Evolutionary conservation across 2,888 invertebrate genomes (phyloP).

Genomic region (Nipponacmea schrenckii): DNA sequence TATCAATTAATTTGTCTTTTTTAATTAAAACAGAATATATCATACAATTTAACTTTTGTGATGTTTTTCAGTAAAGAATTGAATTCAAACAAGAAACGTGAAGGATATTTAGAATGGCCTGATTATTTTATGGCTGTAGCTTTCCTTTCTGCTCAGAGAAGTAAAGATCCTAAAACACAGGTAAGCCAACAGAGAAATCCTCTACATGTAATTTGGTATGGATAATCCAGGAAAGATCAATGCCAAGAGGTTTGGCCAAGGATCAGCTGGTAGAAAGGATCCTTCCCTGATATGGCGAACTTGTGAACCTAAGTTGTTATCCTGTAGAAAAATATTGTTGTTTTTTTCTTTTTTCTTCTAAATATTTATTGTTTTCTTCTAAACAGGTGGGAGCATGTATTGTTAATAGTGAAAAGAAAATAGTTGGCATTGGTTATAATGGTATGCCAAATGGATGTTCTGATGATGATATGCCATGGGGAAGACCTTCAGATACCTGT

Average conservation of each 20-base stretch:
- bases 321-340: not conserved
- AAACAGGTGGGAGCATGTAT: slow-evolving; percentile 85
- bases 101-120: slow-evolving; percentile 84
- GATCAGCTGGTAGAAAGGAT: too few relatives aligned
- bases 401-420: slow-evolving; percentile 84
- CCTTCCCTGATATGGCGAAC: too few relatives aligned
- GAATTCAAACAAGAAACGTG: slow-evolving; percentile 40
- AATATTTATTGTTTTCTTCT: not conserved
- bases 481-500: slow-evolving; percentile 74
- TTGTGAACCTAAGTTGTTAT: too few relatives aligned
- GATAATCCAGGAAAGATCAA: not conserved
- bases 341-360: not conserved
- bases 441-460: slow-evolving; percentile 90
- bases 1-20: too few relatives aligned
- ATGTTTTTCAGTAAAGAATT: too few relatives aligned
- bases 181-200: slow-evolving; percentile 70
- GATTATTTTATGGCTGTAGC: slow-evolving; percentile 97
- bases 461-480: slow-evolving; percentile 93
- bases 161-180: slow-evolving; percentile 93
- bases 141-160: slow-evolving; percentile 88
- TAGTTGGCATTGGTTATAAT: slow-evolving; percentile 96
- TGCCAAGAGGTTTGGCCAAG: too few relatives aligned
- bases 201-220: not conserved
- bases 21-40: too few relatives aligned
- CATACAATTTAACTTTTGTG: too few relatives aligned